Conservation (phyloP, 2,888 invertebrate genomes). For the Andrena bucephala region DNA sequence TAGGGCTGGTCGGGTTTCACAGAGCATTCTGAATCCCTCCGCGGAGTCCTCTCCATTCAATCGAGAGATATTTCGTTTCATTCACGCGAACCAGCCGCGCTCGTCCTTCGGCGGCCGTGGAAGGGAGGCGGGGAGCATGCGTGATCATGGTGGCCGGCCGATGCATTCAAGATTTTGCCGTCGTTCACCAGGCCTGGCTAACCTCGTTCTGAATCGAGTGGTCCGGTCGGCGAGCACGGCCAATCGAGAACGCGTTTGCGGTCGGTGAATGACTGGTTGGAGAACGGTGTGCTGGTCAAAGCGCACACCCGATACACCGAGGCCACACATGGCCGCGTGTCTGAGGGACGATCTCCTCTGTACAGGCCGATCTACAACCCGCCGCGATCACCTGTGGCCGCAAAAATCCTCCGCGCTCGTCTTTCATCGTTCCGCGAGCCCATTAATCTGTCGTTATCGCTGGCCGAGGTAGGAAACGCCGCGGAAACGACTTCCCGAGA, state of each 20-base stretch:
- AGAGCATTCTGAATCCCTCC: neutral
- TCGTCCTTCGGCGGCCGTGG: neutral
- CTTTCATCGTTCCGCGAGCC: neutral
- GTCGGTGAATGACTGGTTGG: conserved; percentile 71
- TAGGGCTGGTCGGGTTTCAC: neutral
- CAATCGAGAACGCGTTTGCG: conserved; percentile 71
- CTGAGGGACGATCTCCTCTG: conserved; percentile 14
- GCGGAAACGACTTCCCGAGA: too few species aligned
- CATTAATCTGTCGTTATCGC: neutral
- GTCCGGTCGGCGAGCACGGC: conserved; percentile 70
- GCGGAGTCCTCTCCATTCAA: neutral
- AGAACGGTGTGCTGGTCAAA: conserved; percentile 67
- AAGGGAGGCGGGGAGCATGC: conserved; percentile 41
- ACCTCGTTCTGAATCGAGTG: conserved; percentile 73
- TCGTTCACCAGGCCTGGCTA: conserved; percentile 58
- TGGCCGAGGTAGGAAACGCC: too few species aligned
- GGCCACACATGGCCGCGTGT: conserved; percentile 40
- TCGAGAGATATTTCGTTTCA: conserved; percentile 18
- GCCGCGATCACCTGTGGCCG: neutral
- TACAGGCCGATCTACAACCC: conserved; percentile 36
- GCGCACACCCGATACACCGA: conserved; percentile 62
- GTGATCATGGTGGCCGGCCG: conserved; percentile 51
- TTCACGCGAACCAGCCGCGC: conserved; percentile 29
- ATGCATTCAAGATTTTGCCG: conserved; percentile 62
- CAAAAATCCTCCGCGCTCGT: conserved; percentile 16